These are phyloP conservation scores for Puntigrus tetrazona DNA, from an alignment of 2,113 vertebrate species.

Conservation along the genomic window DNA sequence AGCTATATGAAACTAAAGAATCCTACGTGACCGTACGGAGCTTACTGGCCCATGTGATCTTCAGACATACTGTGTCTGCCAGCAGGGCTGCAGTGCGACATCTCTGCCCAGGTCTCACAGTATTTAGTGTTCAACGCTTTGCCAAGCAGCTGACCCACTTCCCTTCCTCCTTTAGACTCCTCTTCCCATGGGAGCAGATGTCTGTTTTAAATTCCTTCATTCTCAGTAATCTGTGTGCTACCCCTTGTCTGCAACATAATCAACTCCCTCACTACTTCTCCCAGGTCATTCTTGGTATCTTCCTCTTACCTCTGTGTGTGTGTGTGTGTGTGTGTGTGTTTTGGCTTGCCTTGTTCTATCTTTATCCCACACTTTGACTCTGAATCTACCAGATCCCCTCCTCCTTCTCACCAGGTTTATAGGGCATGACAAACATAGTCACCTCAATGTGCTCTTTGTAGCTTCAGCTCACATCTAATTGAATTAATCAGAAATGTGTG, in stretches of 20 bases:
- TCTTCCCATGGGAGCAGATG: constrained; percentile 34
- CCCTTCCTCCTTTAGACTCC: constrained; percentile 25
- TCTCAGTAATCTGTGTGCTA: background rate
- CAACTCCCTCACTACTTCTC: background rate
- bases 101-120: constrained; percentile 50
- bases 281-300: background rate
- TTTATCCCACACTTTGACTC: background rate
- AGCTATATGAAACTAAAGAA: too few relatives aligned
- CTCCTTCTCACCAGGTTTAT: constrained; percentile 50
- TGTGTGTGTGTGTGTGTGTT: background rate
- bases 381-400: background rate
- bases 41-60: constrained; percentile 65
- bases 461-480: constrained; percentile 62
- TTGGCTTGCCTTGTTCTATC: background rate
- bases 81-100: constrained; percentile 49
- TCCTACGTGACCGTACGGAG: too few relatives aligned
- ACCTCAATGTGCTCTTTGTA: constrained; percentile 60
- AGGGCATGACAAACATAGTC: constrained; percentile 63
- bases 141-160: constrained; percentile 61
- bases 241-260: background rate
- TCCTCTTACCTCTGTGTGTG: too few relatives aligned
- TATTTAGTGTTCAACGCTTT: constrained; percentile 36
- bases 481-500: constrained; percentile 55
- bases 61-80: constrained; percentile 58
- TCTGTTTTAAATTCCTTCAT: constrained; percentile 8